phyloP scores from a whole-genome alignment of 2,888 invertebrate species.

The Flabesymbios commensalis region DNA sequence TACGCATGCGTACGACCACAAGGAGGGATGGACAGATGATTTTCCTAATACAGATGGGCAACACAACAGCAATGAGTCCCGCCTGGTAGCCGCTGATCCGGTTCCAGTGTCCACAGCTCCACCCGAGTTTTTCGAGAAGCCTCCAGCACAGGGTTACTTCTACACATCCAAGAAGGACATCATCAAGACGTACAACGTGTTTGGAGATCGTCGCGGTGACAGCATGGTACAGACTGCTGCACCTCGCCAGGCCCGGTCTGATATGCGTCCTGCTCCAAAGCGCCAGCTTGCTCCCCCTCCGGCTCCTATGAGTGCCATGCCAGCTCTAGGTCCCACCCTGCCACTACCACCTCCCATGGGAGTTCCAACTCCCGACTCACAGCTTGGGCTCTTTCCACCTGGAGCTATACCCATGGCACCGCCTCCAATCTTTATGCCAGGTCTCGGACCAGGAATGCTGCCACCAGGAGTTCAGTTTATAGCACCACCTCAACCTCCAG shows the following conservation, averaged over 20 bases:
- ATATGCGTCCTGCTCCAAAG: too few relatives aligned
- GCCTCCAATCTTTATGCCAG: constrained; percentile 7
- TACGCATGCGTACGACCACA: constrained; percentile 85
- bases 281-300: too few relatives aligned
- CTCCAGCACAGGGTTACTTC: constrained; percentile 52
- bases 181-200: constrained; percentile 49
- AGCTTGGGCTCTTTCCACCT: too few relatives aligned
- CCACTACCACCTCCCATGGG: too few relatives aligned
- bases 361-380: too few relatives aligned
- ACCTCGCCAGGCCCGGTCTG: constrained; percentile 15
- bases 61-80: constrained; percentile 14
- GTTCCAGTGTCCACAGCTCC: constrained; percentile 38
- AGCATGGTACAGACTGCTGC: constrained; percentile 18
- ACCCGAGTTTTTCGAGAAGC: constrained; percentile 49
- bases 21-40: constrained; percentile 32
- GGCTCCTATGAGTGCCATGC: too few relatives aligned
- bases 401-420: too few relatives aligned
- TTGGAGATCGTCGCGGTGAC: too few relatives aligned
- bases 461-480: too few relatives aligned
- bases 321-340: too few relatives aligned
- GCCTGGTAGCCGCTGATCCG: constrained; percentile 25
- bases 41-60: constrained; percentile 23
- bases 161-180: constrained; percentile 45
- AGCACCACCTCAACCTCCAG: too few relatives aligned
- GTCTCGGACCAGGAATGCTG: too few relatives aligned